Evolutionary conservation across 2,888 invertebrate genomes (phyloP).

Genomic region (Autographa pulchrina): DNA sequence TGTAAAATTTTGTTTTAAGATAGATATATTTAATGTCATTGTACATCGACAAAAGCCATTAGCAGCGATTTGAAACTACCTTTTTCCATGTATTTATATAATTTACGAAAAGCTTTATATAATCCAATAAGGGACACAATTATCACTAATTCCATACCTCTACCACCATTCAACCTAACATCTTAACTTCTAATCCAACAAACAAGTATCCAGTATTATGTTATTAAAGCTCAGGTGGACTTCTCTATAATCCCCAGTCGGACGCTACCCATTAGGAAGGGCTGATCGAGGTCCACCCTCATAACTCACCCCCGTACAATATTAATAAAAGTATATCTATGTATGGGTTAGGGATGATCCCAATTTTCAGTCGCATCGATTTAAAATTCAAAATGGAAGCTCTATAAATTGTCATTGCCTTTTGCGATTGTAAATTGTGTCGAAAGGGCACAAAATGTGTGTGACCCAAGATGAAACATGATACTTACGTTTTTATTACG

Average conservation of each 20-base stretch:
- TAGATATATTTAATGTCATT: no score
- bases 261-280: neutral
- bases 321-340: conserved; percentile 20
- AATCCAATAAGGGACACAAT: neutral
- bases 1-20: no score
- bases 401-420: neutral
- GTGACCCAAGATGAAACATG: no score
- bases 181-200: neutral
- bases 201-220: neutral
- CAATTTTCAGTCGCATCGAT: conserved; percentile 2
- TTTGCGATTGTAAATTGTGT: neutral
- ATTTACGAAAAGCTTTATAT: neutral
- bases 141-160: neutral
- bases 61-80: no score
- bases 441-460: no score
- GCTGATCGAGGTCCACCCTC: conserved; percentile 21
- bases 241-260: conserved; percentile 24
- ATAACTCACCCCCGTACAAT: conserved; percentile 18
- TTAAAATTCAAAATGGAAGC: conserved; percentile 1
- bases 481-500: no score
- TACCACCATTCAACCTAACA: neutral
- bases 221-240: conserved; percentile 26
- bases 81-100: no score
- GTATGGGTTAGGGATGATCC: neutral
- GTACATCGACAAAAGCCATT: no score